Percentiles rank a stretch among this genome's conserved stretches.
phyloP scores from a whole-genome alignment of 2,888 invertebrate genomes.

The Drepana falcataria region DNA sequence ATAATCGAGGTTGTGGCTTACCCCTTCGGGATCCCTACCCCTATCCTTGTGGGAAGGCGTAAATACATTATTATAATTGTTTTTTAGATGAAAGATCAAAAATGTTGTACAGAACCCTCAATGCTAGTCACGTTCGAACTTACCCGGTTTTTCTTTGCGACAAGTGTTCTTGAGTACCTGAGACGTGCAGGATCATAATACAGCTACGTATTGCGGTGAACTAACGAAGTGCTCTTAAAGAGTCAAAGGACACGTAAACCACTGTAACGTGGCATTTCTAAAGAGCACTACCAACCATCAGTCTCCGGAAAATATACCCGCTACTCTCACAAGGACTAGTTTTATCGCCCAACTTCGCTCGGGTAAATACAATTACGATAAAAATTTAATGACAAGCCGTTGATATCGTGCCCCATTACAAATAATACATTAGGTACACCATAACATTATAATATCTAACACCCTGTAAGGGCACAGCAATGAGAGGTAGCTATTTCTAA shows the following conservation, averaged over 20 bases:
- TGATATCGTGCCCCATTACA: too few relatives aligned
- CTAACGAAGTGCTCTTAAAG: slow-evolving; percentile 50
- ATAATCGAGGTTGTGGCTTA: too few relatives aligned
- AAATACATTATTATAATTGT: too few relatives aligned
- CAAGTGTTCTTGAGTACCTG: slow-evolving; percentile 19
- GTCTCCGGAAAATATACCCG: slow-evolving; percentile 8
- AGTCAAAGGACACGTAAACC: slow-evolving; percentile 35
- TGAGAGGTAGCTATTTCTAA: too few relatives aligned
- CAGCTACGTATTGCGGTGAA: slow-evolving; percentile 34
- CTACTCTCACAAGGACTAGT: neutral
- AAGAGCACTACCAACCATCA: slow-evolving; percentile 19
- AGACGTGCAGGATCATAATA: slow-evolving; percentile 51
- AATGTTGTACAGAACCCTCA: neutral
- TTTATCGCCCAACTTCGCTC: too few relatives aligned
- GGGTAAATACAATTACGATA: too few relatives aligned
- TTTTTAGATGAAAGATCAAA: neutral
- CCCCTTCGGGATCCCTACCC: too few relatives aligned
- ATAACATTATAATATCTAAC: too few relatives aligned
- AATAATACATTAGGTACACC: too few relatives aligned
- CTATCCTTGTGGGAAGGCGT: too few relatives aligned
- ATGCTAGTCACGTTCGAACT: slow-evolving; percentile 4
- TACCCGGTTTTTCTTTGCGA: slow-evolving; percentile 13
- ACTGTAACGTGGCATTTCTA: slow-evolving; percentile 38
- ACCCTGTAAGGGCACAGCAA: too few relatives aligned
- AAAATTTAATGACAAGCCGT: too few relatives aligned